Conservation (phyloP, 2,113 vertebrate genomes). For the Poeciliopsis prolifica region DNA sequence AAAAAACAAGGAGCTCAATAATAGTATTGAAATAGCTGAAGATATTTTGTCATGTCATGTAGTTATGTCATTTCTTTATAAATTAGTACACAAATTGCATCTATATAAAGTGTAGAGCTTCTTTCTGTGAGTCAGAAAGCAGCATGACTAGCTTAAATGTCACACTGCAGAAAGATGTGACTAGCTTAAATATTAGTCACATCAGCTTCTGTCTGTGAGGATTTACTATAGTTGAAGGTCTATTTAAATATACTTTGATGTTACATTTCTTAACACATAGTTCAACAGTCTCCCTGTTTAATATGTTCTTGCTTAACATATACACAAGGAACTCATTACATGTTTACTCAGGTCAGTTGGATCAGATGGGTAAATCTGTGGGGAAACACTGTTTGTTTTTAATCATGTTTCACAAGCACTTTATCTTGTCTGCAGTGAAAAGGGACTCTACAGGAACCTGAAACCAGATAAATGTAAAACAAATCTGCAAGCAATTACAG, state of each 20-base stretch:
- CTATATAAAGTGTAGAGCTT: neutral
- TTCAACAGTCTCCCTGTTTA: neutral
- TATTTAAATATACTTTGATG: slow-evolving; percentile 1
- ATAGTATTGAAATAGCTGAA: neutral
- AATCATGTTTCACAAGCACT: neutral
- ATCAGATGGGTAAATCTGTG: neutral
- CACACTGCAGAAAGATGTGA: no score
- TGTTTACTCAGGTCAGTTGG: neutral
- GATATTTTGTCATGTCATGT: neutral
- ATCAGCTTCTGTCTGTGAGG: slow-evolving; percentile 6
- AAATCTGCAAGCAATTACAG: neutral
- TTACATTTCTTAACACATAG: neutral
- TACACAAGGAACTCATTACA: neutral
- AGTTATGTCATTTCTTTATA: neutral
- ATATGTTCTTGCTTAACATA: no score
- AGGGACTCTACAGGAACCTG: neutral
- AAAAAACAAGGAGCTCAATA: neutral
- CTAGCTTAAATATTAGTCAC: neutral
- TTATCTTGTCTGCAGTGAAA: neutral
- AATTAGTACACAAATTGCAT: neutral
- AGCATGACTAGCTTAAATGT: no score
- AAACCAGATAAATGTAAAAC: neutral
- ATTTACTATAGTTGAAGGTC: neutral
- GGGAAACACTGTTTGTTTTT: neutral
- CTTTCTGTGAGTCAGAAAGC: neutral